Evolutionary conservation across 2,888 invertebrate genomes (phyloP), one percentile per base, ranked within the genome.

Genomic region (Phengaris alcon): DNA sequence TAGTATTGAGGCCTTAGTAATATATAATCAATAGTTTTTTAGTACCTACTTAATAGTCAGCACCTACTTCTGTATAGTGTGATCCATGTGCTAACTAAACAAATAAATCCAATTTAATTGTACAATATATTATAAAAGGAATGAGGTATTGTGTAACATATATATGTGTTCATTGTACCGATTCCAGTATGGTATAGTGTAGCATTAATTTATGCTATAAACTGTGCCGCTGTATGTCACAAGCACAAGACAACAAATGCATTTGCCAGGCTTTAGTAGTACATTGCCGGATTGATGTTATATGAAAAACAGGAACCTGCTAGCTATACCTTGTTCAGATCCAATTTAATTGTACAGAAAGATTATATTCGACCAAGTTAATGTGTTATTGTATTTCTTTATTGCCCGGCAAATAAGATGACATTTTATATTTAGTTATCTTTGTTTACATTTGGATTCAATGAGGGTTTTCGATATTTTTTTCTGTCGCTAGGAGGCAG

Each of bases 121-220:
- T 64, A 6, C 35, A 35, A 44, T 64, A 64, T 44, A 64, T 64
- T 64, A 64, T 69, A 48, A 3, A n/a, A 69, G 46, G 48, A 69
- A 48, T 48, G 69, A 48, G 15, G n/a, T 48, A 69, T 15, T 69
- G 69, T 69, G 48, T n/a, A 6, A n/a, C 35, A 64, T 59, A 22
- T 59, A 22, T 48, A 48, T 48, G 69, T 69, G 48, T 48, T 69
- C 48, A 69, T 69, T 69, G 69, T 69, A 15, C 8, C 3, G 35
- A 35, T 22, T 64, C 59, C 12, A 12, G 35, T 44, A 35, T 64
- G 35, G 64, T 12, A 44, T 64, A 44, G 35, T 44, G 13, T 64
- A 35, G 12, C 35, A 44, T 35, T 64, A 35, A 64, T 52, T 10
- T 48, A 69, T 59, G 22, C 22, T 22, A 15, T 22, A 22, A 15